Conservation (phyloP, 2,797 vertebrate genomes). For the Hydrophis major region DNA sequence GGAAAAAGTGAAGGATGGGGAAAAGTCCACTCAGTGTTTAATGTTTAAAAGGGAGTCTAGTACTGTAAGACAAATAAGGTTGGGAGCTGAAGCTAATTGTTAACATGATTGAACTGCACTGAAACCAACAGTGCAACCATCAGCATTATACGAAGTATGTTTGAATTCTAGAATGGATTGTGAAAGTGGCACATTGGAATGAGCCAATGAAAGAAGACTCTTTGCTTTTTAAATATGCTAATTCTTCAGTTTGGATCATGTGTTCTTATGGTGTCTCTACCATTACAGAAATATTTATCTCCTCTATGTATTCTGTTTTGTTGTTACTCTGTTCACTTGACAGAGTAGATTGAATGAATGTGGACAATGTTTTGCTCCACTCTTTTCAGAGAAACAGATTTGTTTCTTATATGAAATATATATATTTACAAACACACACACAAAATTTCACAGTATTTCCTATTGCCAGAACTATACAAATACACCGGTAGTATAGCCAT, state of each 20-base stretch:
- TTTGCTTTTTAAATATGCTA: not conserved
- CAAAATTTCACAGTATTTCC: slow-evolving; percentile 8
- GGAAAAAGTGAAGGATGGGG: not conserved
- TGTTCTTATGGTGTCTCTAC: not conserved
- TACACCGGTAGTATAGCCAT: not conserved
- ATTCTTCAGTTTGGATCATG: not conserved
- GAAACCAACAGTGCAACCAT: not conserved
- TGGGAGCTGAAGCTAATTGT: not conserved
- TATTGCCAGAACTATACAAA: not conserved
- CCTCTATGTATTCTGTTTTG: not conserved
- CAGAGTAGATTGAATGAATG: slow-evolving; percentile 15
- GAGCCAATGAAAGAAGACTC: not conserved
- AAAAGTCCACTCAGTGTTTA: not conserved
- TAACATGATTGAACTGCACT: not conserved
- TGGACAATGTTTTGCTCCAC: slow-evolving; percentile 29
- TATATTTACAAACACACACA: no score
- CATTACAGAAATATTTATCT: not conserved
- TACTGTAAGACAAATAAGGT: not conserved
- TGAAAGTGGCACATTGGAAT: not conserved
- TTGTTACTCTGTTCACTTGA: not conserved
- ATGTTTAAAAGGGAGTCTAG: not conserved
- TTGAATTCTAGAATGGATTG: not conserved
- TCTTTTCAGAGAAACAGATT: slow-evolving; percentile 17
- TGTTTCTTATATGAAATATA: slow-evolving; percentile 14
- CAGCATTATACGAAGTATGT: not conserved